Conservation (phyloP, 2,113 vertebrate species). For the Pachycephala philippinensis region DNA sequence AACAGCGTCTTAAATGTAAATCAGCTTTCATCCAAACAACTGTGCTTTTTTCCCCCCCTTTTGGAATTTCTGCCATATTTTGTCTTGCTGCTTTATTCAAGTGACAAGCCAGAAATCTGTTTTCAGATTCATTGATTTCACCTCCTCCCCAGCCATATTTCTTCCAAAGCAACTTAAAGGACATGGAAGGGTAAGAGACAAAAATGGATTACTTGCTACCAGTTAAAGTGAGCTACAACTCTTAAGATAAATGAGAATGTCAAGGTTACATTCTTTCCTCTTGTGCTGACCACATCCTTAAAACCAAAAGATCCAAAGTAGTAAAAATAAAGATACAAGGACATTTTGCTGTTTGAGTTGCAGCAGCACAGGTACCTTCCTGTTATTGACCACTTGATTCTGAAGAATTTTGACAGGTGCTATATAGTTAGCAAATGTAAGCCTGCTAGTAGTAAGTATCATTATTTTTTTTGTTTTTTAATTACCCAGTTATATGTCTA, state of each 20-base stretch:
- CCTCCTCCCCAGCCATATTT: background rate
- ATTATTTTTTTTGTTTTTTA: background rate
- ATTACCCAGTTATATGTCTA: background rate
- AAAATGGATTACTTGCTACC: background rate
- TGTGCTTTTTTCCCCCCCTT: background rate
- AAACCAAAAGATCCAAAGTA: background rate
- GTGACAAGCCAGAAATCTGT: background rate
- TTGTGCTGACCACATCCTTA: background rate
- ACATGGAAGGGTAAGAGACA: background rate
- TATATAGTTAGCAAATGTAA: background rate
- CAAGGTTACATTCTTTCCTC: background rate
- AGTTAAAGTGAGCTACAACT: background rate
- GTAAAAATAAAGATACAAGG: background rate
- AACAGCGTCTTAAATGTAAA: background rate
- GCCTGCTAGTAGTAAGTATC: background rate
- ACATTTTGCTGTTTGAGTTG: background rate
- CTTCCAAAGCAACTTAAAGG: background rate
- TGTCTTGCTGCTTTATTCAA: background rate
- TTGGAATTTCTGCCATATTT: background rate
- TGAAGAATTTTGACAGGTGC: background rate
- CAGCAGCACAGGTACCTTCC: background rate
- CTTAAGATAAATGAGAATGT: background rate
- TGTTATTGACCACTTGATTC: background rate
- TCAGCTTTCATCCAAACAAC: background rate
- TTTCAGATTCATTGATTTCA: background rate